These are phyloP conservation scores for Protosalanx chinensis DNA, from an alignment of 2,797 vertebrate genomes.

Conservation along the genomic window DNA sequence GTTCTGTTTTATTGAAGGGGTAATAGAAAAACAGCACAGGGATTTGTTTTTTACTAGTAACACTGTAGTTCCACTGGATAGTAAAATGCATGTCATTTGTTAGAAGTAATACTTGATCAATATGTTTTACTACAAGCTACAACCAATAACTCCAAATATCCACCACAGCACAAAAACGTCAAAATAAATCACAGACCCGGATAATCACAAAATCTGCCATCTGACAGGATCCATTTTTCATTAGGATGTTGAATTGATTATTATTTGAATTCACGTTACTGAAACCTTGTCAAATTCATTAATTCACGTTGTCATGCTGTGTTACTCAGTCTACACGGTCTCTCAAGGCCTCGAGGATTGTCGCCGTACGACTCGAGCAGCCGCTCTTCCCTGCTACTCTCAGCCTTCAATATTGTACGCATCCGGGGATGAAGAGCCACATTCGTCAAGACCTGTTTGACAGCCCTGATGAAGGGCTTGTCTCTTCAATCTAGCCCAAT, in stretches of 20 bases:
- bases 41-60: no score
- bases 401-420: slow-evolving; percentile 71
- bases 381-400: slow-evolving; percentile 57
- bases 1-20: neutral
- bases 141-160: neutral
- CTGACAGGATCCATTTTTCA: slow-evolving; percentile 15
- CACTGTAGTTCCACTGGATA: no score
- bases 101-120: neutral
- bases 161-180: neutral
- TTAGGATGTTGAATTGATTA: slow-evolving; percentile 41
- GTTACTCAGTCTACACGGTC: slow-evolving; percentile 13
- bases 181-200: neutral
- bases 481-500: slow-evolving; percentile 71
- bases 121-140: neutral
- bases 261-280: slow-evolving; percentile 53
- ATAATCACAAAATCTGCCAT: neutral
- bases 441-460: slow-evolving; percentile 74
- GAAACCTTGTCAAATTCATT: slow-evolving; percentile 71
- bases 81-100: no score
- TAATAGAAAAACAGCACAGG: no score
- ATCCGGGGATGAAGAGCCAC: slow-evolving; percentile 68
- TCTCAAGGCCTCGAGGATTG: slow-evolving; percentile 63
- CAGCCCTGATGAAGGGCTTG: slow-evolving; percentile 74
- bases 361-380: slow-evolving; percentile 61
- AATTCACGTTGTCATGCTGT: slow-evolving; percentile 65